Percentiles rank a stretch among this genome's conserved stretches.
Evolutionary conservation across 2,113 vertebrate genomes (phyloP).

Genomic region (Anoplopoma fimbria): DNA sequence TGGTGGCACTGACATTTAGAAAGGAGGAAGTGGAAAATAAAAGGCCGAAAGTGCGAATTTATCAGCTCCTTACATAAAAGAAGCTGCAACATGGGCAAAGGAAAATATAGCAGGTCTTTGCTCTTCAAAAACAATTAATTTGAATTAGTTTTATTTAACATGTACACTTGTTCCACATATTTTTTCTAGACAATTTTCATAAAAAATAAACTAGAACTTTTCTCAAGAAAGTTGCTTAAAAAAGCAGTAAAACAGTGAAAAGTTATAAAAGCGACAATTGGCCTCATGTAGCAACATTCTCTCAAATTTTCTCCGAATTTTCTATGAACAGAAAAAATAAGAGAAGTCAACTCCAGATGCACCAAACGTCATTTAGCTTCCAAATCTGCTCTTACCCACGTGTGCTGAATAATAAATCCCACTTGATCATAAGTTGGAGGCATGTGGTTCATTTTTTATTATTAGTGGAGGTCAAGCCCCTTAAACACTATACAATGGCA

Average conservation of each 20-base stretch:
- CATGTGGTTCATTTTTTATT: neutral
- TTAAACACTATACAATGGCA: neutral
- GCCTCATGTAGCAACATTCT: neutral
- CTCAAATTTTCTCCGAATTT: neutral
- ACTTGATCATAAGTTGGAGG: neutral
- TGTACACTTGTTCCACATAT: neutral
- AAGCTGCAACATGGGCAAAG: slow-evolving; percentile 41
- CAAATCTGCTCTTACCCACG: neutral
- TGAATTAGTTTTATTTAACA: slow-evolving; percentile 22
- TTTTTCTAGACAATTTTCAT: neutral
- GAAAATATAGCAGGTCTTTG: slow-evolving; percentile 11
- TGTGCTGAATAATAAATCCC: neutral
- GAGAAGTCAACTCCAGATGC: neutral
- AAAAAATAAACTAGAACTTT: neutral
- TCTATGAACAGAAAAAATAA: too few species aligned
- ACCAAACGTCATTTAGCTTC: neutral
- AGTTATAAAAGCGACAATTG: neutral
- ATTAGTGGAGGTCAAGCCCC: neutral
- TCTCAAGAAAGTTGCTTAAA: neutral
- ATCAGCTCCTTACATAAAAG: slow-evolving; percentile 60
- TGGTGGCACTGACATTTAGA: slow-evolving; percentile 77
- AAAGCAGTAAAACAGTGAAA: neutral
- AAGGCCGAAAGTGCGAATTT: slow-evolving; percentile 68
- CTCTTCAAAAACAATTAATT: neutral
- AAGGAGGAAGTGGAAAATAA: slow-evolving; percentile 66